Evolutionary conservation across 2,888 invertebrate genomes (phyloP), one percentile per base, ranked within the genome.

Genomic region (Chalcosyrphus nemorum): DNA sequence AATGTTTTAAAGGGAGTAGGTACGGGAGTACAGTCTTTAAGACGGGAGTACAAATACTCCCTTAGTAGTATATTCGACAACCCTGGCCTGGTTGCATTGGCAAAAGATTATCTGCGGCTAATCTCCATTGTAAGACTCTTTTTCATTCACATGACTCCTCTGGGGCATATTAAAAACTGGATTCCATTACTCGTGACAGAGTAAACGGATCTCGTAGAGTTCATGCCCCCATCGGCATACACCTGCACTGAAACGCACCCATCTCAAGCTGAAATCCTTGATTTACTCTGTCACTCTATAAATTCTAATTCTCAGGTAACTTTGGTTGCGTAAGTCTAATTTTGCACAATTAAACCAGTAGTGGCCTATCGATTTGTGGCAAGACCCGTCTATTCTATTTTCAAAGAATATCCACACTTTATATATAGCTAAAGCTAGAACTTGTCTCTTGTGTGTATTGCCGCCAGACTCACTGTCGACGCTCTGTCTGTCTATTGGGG

Each of bases 281-380:
- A 45, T 19, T 19, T 45, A 45, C 4, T 9, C 17, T 45, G 45
- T 45, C 45, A 45, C 9, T 19, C 13, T 13, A 27, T 52, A 52
- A 27, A 52, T 52, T 52, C 52, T 27, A 52, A 52, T 52, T 27
- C n/a, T n/a, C n/a, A n/a, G n/a, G n/a, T n/a, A n/a, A n/a, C n/a
- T n/a, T n/a, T n/a, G 24, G 7, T 24, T 50, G 50, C 24, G 2
- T 13, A 50, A 27, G 13, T 13, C 27, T 4, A 2, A 50, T 13
- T 50, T 13, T 13, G 27, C 13, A 6, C 52, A 52, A 7, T 52
- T 27, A 52, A 52, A 52, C 52, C 24, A 52, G 27, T 27, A 13
- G 1, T 4, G 5, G 38, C n/a, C n/a, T n/a, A 38, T 13, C 38
- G 13, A 13, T 38, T 38, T 13, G 24, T 24, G 24, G 24, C n/a